phyloP scores from a whole-genome alignment of 2,888 invertebrate species.

The Andrena hattorfiana region DNA sequence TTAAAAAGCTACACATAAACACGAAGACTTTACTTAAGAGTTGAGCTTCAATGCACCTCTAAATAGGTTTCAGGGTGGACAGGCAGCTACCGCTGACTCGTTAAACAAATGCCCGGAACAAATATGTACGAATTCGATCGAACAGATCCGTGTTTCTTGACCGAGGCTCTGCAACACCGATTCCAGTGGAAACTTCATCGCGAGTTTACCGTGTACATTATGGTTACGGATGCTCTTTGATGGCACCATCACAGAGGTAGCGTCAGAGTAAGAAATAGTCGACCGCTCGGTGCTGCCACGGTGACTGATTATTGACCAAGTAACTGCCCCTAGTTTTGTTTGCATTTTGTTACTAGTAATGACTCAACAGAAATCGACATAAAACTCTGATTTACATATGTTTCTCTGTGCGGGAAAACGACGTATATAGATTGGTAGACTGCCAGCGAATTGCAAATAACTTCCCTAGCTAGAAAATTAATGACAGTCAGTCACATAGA shows the following conservation, averaged over 20 bases:
- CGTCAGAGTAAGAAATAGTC: slow-evolving; percentile 3
- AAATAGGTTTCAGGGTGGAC: background rate
- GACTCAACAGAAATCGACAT: background rate
- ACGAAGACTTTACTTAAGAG: no score
- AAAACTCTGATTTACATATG: background rate
- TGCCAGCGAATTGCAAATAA: background rate
- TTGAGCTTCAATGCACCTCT: background rate
- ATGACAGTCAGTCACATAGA: no score
- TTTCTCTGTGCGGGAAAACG: background rate
- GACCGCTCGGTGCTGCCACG: no score
- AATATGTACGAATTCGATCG: slow-evolving; percentile 6
- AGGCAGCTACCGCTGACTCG: background rate
- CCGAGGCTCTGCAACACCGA: background rate
- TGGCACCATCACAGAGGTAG: background rate
- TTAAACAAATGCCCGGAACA: background rate
- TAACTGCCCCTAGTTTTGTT: background rate
- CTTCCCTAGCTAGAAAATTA: no score
- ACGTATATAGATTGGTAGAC: background rate
- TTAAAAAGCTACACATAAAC: no score
- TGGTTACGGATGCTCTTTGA: slow-evolving; percentile 1
- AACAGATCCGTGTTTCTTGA: slow-evolving; percentile 2
- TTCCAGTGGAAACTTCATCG: background rate
- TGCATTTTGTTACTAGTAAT: slow-evolving; percentile 9
- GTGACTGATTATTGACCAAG: background rate
- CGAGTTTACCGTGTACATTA: slow-evolving; percentile 18